phyloP scores from a whole-genome alignment of 2,797 vertebrate species.

The Anguilla marmorata region DNA sequence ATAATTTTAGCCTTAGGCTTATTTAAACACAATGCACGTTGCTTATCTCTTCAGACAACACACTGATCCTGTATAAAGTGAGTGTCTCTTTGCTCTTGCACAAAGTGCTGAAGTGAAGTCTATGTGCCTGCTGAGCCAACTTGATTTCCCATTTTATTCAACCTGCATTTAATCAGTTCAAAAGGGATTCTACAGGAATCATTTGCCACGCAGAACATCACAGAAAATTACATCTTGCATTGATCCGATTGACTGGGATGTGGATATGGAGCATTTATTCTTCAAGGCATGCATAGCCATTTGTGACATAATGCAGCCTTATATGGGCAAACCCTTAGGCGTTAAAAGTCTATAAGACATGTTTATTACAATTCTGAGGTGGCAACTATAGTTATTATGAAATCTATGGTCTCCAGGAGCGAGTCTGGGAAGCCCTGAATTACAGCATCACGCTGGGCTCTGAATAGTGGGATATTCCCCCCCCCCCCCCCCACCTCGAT shows the following conservation, averaged over 20 bases:
- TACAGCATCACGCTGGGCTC: background rate
- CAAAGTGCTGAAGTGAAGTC: background rate
- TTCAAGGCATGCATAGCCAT: too few species aligned
- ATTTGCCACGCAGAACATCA: background rate
- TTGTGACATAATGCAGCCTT: background rate
- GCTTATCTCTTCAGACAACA: background rate
- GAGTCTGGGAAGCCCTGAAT: background rate
- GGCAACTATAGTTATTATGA: background rate
- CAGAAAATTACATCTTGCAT: background rate
- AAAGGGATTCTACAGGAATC: background rate
- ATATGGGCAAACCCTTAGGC: background rate
- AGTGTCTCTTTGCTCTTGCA: background rate
- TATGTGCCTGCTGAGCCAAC: background rate
- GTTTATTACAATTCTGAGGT: background rate
- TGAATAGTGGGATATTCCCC: background rate
- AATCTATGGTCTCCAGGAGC: background rate
- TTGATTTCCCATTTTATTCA: background rate
- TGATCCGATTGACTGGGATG: background rate
- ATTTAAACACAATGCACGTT: background rate
- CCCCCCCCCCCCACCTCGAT: constrained; percentile 81
- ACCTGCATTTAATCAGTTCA: background rate
- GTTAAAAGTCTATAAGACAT: background rate
- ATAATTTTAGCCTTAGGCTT: background rate
- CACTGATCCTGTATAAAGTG: background rate
- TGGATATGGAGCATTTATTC: background rate